Percentiles rank a stretch among this genome's conserved stretches.
Evolutionary conservation across 2,113 vertebrate species (phyloP).

Genomic region (Pyrgilauda ruficollis): DNA sequence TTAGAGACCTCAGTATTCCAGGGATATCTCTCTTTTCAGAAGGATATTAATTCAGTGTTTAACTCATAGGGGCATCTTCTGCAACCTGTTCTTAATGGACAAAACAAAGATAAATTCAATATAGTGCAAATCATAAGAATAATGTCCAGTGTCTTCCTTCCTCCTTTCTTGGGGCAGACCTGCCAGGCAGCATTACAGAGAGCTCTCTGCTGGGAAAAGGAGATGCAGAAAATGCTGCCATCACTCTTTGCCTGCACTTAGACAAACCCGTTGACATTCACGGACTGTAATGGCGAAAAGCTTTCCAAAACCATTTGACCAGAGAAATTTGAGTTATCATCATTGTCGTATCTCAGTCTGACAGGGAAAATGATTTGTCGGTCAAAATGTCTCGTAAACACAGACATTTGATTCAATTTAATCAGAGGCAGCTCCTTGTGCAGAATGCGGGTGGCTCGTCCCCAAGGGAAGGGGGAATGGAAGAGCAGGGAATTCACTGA

Average conservation of each 20-base stretch:
- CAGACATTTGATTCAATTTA: neutral
- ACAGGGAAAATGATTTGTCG: conserved; percentile 15
- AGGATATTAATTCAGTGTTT: neutral
- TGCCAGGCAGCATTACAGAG: neutral
- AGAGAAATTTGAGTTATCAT: conserved; percentile 27
- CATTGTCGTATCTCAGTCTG: neutral
- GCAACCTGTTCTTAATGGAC: neutral
- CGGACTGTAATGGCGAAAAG: neutral
- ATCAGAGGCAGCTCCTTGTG: neutral
- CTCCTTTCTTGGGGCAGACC: neutral
- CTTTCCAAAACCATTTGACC: conserved; percentile 33
- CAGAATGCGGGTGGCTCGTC: neutral
- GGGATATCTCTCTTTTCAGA: neutral
- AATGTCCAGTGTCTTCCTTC: neutral
- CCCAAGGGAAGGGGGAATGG: neutral
- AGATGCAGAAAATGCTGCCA: conserved; percentile 3
- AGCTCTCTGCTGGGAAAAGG: neutral
- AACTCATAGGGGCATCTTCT: neutral
- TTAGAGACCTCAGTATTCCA: neutral
- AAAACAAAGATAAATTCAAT: neutral
- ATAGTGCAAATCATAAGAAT: neutral
- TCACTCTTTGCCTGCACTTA: neutral
- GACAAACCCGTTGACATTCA: neutral
- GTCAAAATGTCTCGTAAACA: conserved; percentile 25
- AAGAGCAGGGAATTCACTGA: neutral